Base-by-base conservation (phyloP, 2,888 invertebrate genomes). In the Pegoplata infirma region DNA sequence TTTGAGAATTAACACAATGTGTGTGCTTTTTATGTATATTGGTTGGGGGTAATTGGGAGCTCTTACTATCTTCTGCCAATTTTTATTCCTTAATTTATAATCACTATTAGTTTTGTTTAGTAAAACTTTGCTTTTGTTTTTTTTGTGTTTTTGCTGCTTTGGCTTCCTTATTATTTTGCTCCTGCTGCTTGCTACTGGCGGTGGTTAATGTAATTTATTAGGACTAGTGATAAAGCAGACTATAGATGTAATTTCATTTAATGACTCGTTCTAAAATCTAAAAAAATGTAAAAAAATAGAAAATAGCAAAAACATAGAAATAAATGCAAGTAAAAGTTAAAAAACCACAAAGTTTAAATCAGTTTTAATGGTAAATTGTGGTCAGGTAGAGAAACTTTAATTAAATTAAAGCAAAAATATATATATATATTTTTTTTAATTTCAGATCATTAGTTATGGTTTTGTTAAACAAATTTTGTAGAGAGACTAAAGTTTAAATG, bases 181-280 rank as follows among this genome's bases (percentile, higher is more conserved):
- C 3, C 19, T 21, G 49, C 28, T 36, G 19, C 17, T 14, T 44
- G 55, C 64, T 80, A 63, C 63, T 68, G 73, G 64, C 73, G 76
- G 69, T 80, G 80, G 76, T 74, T 81, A 79, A 74, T 74, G 61
- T 81, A 67, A 61, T 73, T 78, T 74, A 73, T 76, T 66, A 71
- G 63, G 59, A 72, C 71, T 79, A 80, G 32, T 75, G 69, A 67
- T 66, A 66, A 78, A 80, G 69, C 59, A 56, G 78, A 76, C 73
- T 80, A 53, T 69, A 63, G 46, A 69, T 59, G 58, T 68, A 79
- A 76, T 80, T 82, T 83, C 83, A 83, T 81, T 83, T 83, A 67
- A 82, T 81, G 68, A 81, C 81, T 68, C 83, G 81, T 64, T 81
- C 81, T 76, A 83, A 67, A 71, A 83, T 80, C 83, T 83, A 71